Percentiles rank a stretch among this genome's conserved stretches.
phyloP scores from a whole-genome alignment of 1,140 invertebrate species.

The Intoshia linei region DNA sequence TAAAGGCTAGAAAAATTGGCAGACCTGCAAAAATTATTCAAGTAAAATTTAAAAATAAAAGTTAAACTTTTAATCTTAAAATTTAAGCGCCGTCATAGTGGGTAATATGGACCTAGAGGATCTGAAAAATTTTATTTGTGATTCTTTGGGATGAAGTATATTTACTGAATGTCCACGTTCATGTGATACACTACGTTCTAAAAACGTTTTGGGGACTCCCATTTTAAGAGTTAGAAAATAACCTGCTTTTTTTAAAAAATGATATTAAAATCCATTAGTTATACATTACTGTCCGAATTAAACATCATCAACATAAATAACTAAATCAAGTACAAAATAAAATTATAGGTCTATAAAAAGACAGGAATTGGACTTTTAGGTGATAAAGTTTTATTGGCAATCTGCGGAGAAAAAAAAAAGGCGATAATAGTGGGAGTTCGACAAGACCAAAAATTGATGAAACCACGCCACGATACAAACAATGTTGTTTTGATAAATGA shows the following conservation, averaged over 20 bases:
- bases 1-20: slow-evolving; percentile 58
- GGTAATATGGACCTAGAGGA: neutral
- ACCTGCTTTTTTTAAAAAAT: no score
- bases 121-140: neutral
- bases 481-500: slow-evolving; percentile 83
- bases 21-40: slow-evolving; percentile 41
- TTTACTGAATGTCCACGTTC: no score
- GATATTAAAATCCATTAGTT: neutral
- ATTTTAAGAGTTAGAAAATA: no score
- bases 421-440: slow-evolving; percentile 61
- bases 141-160: no score
- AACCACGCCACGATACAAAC: slow-evolving; percentile 74
- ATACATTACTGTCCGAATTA: neutral
- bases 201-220: no score
- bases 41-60: slow-evolving; percentile 18
- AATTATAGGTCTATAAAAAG: slow-evolving; percentile 36
- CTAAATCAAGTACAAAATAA: neutral
- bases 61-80: neutral
- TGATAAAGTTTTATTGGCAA: slow-evolving; percentile 48
- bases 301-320: neutral
- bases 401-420: slow-evolving; percentile 78
- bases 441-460: slow-evolving; percentile 39
- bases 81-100: neutral
- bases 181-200: no score
- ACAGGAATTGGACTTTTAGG: slow-evolving; percentile 38